These are phyloP conservation scores for Apodemia mormo DNA, from an alignment of 2,888 invertebrate genomes.

Conservation along the genomic window DNA sequence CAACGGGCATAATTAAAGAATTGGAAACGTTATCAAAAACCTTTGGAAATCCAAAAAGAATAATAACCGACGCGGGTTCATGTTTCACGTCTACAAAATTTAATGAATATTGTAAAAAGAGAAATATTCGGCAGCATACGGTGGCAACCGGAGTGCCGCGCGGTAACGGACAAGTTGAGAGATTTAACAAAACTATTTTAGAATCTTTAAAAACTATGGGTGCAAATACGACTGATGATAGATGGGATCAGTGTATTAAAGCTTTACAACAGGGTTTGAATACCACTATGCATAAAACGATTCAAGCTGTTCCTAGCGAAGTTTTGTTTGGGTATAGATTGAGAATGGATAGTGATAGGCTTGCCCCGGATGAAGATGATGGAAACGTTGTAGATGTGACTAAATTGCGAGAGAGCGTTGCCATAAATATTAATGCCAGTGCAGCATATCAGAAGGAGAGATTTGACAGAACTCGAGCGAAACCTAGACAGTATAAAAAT, in stretches of 20 bases:
- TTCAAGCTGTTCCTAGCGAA: conserved; percentile 40
- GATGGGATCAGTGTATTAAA: conserved; percentile 43
- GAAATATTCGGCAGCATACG: conserved; percentile 12
- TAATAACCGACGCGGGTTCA: conserved; percentile 13
- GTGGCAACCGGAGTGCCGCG: conserved; percentile 38
- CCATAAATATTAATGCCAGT: background rate
- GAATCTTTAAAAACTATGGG: conserved; percentile 41
- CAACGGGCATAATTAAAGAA: conserved; percentile 24
- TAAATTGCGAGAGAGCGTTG: background rate
- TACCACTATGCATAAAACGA: conserved; percentile 40
- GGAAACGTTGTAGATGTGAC: conserved; percentile 11
- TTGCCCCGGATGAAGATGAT: background rate
- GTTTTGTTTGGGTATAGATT: conserved; percentile 39
- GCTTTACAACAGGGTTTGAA: conserved; percentile 44
- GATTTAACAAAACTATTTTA: conserved; percentile 42
- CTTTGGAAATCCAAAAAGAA: conserved; percentile 15
- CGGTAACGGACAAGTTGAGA: conserved; percentile 43
- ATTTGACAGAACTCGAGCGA: conserved; percentile 6
- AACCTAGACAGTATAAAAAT: conserved; percentile 21
- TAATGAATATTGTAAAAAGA: conserved; percentile 1
- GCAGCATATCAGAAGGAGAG: background rate
- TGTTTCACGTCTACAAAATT: conserved; percentile 11
- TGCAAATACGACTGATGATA: conserved; percentile 36
- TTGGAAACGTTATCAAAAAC: conserved; percentile 2
- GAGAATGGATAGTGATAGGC: conserved; percentile 5